Evolutionary conservation across 2,797 vertebrate species (phyloP), one percentile per base, ranked within the genome.

Genomic region (Scleropages formosus): DNA sequence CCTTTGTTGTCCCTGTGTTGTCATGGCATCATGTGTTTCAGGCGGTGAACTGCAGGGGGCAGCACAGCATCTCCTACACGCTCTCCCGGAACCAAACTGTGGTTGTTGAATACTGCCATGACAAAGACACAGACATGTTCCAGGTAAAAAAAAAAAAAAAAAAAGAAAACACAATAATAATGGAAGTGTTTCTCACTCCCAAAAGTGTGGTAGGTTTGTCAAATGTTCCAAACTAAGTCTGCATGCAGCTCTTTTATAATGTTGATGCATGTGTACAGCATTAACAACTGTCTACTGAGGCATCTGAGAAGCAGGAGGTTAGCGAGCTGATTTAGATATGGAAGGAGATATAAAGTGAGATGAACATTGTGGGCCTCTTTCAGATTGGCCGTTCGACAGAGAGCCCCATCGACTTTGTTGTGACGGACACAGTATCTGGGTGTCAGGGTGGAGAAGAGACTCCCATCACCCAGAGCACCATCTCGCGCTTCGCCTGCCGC

Each of bases 111-210:
- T 99, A 99, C 85, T 92, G 95, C 77, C 95, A 98, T 44, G 97
- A 99, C 66, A 96, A 96, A 86, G 96, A 99, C 74, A 99, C 93
- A 0, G 97, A 99, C 86, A 99, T 99, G 97, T 99, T 99, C 89
- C 97, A 99, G 96, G 98, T 99, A 94, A 86, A 78, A 65, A 51
- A 20, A 72, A n/a, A n/a, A n/a, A n/a, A n/a, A n/a, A n/a, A n/a
- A n/a, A n/a, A n/a, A n/a, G n/a, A n/a, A n/a, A n/a, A n/a, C n/a
- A n/a, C 1, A 24, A 24, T 75, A 31, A 31, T 6, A 39, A 39
- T 39, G 31, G 31, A 31, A 2, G 31, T 39, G 31, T 39, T 39
- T 2, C 31, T 39, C 31, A 39, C 39, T 39, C 31, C 31, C 39
- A 39, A 39, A 39, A 39, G 2, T n/a, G 6, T 39, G n/a, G n/a